phyloP scores from a whole-genome alignment of 2,113 vertebrate species.

The Crotalus horridus region DNA sequence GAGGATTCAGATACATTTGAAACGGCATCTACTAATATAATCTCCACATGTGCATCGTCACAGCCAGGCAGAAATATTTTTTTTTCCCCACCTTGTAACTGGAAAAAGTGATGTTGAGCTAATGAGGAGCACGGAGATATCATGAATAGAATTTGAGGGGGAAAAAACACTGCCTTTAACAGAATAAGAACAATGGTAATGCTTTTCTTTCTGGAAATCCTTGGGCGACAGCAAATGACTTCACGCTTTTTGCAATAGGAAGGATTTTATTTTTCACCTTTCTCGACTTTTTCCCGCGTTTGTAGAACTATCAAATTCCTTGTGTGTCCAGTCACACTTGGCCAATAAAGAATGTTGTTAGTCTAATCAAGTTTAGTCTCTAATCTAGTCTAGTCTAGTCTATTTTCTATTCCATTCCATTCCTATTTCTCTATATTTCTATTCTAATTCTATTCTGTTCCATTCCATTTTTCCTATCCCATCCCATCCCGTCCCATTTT shows the following conservation, averaged over 20 bases:
- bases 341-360: too few relatives aligned
- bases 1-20: background rate
- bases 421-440: too few relatives aligned
- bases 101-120: background rate
- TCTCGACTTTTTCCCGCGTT: constrained; percentile 43
- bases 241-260: background rate
- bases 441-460: too few relatives aligned
- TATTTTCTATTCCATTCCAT: too few relatives aligned
- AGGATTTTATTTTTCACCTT: constrained; percentile 27
- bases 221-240: constrained; percentile 36
- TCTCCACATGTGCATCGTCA: background rate
- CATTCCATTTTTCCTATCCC: too few relatives aligned
- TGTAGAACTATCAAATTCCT: constrained; percentile 2
- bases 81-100: background rate
- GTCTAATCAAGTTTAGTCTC: too few relatives aligned
- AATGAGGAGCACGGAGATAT: background rate
- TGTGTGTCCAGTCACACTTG: too few relatives aligned
- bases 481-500: too few relatives aligned
- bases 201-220: background rate
- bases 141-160: background rate
- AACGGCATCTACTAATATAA: background rate
- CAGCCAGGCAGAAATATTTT: background rate
- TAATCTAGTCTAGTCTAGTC: too few relatives aligned
- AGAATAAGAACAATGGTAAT: background rate
- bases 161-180: background rate